Percentiles rank a stretch among this genome's conserved stretches.
phyloP scores from a whole-genome alignment of 2,888 invertebrate genomes.

The Vesta saturnalis region DNA sequence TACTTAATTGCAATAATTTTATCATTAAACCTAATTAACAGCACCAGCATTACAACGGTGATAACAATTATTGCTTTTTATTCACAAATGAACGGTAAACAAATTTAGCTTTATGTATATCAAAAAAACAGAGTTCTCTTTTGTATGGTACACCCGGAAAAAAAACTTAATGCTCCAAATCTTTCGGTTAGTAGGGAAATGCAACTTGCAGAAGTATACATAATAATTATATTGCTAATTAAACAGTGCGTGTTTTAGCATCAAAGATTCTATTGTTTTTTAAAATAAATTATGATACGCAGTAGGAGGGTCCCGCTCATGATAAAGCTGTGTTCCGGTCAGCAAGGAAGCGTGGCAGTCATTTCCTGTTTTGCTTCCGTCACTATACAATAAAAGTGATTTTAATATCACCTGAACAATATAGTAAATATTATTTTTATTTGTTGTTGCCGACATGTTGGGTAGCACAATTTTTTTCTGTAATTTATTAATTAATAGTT shows the following conservation, averaged over 20 bases:
- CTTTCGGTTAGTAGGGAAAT: not conserved
- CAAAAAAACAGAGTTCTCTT: not conserved
- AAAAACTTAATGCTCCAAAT: not conserved
- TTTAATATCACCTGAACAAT: constrained; percentile 33
- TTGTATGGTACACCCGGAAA: too few relatives aligned
- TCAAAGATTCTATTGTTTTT: constrained; percentile 23
- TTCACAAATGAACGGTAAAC: too few relatives aligned
- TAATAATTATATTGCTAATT: not conserved
- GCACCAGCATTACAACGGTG: too few relatives aligned
- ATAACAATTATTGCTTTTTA: too few relatives aligned
- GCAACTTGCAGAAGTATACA: not conserved
- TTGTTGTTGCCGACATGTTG: not conserved
- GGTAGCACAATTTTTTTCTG: too few relatives aligned
- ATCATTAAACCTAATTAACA: constrained; percentile 3
- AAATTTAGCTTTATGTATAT: too few relatives aligned
- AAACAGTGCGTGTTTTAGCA: constrained; percentile 7
- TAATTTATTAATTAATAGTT: too few relatives aligned
- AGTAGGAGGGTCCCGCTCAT: constrained; percentile 41
- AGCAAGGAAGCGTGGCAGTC: constrained; percentile 41
- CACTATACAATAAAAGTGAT: constrained; percentile 31
- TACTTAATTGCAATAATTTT: not conserved
- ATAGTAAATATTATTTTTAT: not conserved
- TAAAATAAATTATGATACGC: constrained; percentile 31
- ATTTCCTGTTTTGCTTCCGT: constrained; percentile 42
- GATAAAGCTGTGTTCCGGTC: constrained; percentile 41